These are phyloP conservation scores for Keiferia lycopersicella DNA, from an alignment of 2,888 invertebrate genomes.

Conservation along the genomic window DNA sequence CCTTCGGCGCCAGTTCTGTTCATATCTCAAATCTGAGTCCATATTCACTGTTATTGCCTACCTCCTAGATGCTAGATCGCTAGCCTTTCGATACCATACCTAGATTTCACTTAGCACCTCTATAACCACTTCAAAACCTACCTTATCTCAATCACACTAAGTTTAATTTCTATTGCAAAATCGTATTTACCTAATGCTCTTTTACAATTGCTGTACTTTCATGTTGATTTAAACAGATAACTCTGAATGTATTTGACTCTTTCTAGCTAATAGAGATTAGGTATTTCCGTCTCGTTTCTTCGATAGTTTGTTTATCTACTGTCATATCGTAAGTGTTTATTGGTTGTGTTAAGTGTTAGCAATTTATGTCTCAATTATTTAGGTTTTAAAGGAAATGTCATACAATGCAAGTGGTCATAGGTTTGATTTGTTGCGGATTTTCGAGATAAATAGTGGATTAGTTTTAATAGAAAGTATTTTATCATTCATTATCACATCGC, in stretches of 20 bases:
- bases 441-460: background rate
- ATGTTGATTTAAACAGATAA: conserved; percentile 34
- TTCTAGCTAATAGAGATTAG: conserved; percentile 41
- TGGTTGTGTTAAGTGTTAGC: conserved; percentile 29
- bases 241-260: conserved; percentile 47
- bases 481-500: background rate
- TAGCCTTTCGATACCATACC: conserved; percentile 49
- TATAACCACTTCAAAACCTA: conserved; percentile 29
- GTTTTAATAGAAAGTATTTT: background rate
- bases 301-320: conserved; percentile 37
- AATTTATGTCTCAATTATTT: conserved; percentile 47
- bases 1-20: conserved; percentile 45
- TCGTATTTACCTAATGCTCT: background rate
- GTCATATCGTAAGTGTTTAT: conserved; percentile 31
- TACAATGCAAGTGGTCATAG: background rate
- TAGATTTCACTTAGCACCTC: conserved; percentile 50
- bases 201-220: conserved; percentile 1
- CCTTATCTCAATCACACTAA: conserved; percentile 16
- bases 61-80: conserved; percentile 56
- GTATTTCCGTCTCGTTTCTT: conserved; percentile 38
- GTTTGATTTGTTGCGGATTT: conserved; percentile 2
- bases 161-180: conserved; percentile 27
- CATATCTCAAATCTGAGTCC: conserved; percentile 60
- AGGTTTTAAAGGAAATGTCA: conserved; percentile 23
- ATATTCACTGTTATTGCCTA: conserved; percentile 50